Percentiles rank a stretch among this genome's conserved stretches.
phyloP scores from a whole-genome alignment of 1,140 invertebrate species.

The Zaprionus ghesquierei region DNA sequence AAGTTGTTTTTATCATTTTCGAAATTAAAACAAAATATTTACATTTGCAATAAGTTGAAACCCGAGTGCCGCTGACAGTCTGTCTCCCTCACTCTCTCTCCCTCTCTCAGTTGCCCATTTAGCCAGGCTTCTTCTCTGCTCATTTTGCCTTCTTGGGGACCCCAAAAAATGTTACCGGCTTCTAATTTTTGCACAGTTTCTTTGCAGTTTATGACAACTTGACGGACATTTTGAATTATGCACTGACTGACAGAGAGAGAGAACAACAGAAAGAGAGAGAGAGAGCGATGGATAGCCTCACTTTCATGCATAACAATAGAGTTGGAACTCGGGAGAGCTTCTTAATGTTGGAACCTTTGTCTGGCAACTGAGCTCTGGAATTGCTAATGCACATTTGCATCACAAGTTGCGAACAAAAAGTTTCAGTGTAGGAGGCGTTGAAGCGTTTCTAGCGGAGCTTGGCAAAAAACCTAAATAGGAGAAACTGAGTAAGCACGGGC shows the following conservation, averaged over 20 bases:
- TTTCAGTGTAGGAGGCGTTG: slow-evolving; percentile 57
- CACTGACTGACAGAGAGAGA: slow-evolving; percentile 41
- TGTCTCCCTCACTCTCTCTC: background rate
- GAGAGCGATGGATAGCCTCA: background rate
- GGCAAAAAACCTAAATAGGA: slow-evolving; percentile 9
- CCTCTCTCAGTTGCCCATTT: slow-evolving; percentile 5
- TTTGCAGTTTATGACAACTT: slow-evolving; percentile 71
- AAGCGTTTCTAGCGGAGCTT: slow-evolving; percentile 23
- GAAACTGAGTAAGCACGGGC: background rate
- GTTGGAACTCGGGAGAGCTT: slow-evolving; percentile 19
- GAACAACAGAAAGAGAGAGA: slow-evolving; percentile 29
- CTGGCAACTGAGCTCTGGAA: slow-evolving; percentile 42
- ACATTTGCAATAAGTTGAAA: slow-evolving; percentile 71
- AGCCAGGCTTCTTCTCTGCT: slow-evolving; percentile 9
- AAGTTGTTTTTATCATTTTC: slow-evolving; percentile 56
- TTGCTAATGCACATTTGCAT: slow-evolving; percentile 75
- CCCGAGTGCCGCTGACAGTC: slow-evolving; percentile 28
- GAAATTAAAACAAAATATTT: slow-evolving; percentile 79
- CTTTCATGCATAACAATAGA: slow-evolving; percentile 66
- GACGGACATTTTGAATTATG: slow-evolving; percentile 76
- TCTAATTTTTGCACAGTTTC: slow-evolving; percentile 24
- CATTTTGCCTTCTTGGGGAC: slow-evolving; percentile 25
- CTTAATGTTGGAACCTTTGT: slow-evolving; percentile 67
- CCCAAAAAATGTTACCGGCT: slow-evolving; percentile 46
- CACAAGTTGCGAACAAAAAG: slow-evolving; percentile 51